Percentiles rank a stretch among this genome's conserved stretches.
phyloP scores from a whole-genome alignment of 1,140 invertebrate species.

The Pseudoatta argentina region DNA sequence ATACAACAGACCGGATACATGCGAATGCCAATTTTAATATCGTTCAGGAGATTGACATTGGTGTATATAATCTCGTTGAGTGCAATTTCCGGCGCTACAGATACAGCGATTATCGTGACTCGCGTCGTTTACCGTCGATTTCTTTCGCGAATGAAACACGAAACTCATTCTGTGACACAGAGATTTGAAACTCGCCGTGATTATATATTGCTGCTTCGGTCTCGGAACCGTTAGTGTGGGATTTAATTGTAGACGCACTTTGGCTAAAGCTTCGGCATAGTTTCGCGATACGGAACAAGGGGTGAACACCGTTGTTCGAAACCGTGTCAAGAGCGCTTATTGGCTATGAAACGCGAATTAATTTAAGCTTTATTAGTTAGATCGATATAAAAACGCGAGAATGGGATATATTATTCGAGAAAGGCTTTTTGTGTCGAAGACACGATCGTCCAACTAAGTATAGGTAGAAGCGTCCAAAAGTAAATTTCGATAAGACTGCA shows the following conservation, averaged over 20 bases:
- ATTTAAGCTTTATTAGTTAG: conserved; percentile 64
- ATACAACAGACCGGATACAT: conserved; percentile 7
- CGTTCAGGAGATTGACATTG: conserved; percentile 21
- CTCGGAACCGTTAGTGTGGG: conserved; percentile 13
- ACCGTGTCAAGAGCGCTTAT: conserved; percentile 51
- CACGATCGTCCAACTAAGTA: conserved; percentile 85
- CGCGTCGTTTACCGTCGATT: conserved; percentile 29
- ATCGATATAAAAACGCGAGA: conserved; percentile 52
- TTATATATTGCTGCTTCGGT: conserved; percentile 24
- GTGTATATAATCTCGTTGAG: conserved; percentile 40
- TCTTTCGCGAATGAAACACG: background rate
- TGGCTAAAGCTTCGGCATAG: conserved; percentile 41
- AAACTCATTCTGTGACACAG: conserved; percentile 8
- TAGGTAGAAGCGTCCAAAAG: conserved; percentile 80
- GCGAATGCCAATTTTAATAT: conserved; percentile 21
- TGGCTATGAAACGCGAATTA: conserved; percentile 61
- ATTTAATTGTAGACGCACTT: conserved; percentile 46
- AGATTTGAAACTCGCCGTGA: background rate
- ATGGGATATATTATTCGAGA: conserved; percentile 29
- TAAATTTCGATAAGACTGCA: conserved; percentile 84
- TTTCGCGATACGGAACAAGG: conserved; percentile 4
- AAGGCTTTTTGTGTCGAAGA: conserved; percentile 82
- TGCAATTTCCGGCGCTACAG: conserved; percentile 21
- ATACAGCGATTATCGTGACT: background rate
- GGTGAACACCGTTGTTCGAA: conserved; percentile 22